A percentile compares a stretch with the other conserved stretches of the same genome.
phyloP scores from a whole-genome alignment of 2,888 invertebrate genomes.

The Hesperia comma region DNA sequence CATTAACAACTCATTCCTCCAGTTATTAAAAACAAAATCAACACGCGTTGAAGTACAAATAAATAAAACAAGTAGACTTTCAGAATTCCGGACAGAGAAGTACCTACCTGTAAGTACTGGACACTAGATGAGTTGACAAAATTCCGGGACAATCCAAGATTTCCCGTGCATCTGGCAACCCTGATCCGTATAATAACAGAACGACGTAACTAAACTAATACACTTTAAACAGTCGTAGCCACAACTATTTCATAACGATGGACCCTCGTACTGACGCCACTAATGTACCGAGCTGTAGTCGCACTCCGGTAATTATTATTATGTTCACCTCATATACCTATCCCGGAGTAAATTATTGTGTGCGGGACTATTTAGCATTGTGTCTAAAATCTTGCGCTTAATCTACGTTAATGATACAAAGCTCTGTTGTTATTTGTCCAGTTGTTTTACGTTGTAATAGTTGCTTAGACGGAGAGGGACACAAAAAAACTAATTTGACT shows the following conservation, averaged over 20 bases:
- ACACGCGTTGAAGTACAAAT: too few species aligned
- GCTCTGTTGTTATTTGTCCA: neutral
- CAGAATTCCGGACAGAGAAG: too few species aligned
- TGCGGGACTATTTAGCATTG: slow-evolving; percentile 1
- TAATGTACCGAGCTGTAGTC: slow-evolving; percentile 19
- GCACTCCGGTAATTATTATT: slow-evolving; percentile 29
- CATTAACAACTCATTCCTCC: too few species aligned
- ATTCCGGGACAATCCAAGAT: too few species aligned
- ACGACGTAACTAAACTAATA: neutral
- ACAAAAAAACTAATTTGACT: too few species aligned
- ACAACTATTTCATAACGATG: slow-evolving; percentile 43
- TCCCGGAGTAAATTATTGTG: neutral
- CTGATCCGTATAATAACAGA: neutral
- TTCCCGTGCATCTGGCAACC: too few species aligned
- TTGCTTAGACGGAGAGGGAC: too few species aligned
- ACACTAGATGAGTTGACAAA: too few species aligned
- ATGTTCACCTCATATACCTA: neutral
- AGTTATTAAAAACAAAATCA: too few species aligned
- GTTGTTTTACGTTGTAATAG: too few species aligned
- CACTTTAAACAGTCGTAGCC: slow-evolving; percentile 13
- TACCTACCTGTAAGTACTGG: too few species aligned
- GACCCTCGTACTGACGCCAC: slow-evolving; percentile 38
- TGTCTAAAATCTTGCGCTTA: neutral
- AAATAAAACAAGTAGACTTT: too few species aligned
- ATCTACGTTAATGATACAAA: slow-evolving; percentile 3